A percentile compares a stretch with the other conserved stretches of the same genome.
phyloP scores from a whole-genome alignment of 35 echinoderm and acorn worm genomes.

The Lytechinus variegatus region DNA sequence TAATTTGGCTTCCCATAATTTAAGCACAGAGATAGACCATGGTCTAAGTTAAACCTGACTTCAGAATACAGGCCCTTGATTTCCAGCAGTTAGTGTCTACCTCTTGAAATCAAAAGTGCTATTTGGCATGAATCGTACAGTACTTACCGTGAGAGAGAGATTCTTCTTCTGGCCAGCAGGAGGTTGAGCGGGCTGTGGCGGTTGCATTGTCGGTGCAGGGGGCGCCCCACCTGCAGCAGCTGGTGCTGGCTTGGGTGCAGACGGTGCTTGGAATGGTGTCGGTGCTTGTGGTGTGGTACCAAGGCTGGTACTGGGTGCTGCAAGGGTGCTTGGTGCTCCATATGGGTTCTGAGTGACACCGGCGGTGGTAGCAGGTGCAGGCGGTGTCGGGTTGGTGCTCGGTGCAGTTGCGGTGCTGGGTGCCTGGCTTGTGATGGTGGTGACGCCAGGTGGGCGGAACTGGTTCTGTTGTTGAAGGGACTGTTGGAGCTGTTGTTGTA shows the following conservation, averaged over 20 bases:
- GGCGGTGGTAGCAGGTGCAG: slow-evolving; percentile 42
- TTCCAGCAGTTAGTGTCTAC: too few species aligned
- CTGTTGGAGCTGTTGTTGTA: slow-evolving; percentile 76
- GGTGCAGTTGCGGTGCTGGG: slow-evolving; percentile 1
- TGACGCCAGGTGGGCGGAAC: slow-evolving; percentile 37
- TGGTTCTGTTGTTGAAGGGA: slow-evolving; percentile 73
- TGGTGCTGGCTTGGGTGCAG: slow-evolving; percentile 13
- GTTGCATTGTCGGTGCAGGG: background rate
- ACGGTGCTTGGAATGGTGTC: background rate
- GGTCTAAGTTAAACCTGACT: too few species aligned
- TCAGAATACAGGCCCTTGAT: too few species aligned
- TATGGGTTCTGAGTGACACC: background rate
- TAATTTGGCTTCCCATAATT: too few species aligned
- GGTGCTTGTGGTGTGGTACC: slow-evolving; percentile 48
- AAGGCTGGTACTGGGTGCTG: background rate
- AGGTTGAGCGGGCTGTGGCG: background rate
- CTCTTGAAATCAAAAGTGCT: background rate
- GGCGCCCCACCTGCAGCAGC: background rate
- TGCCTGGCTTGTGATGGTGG: slow-evolving; percentile 40
- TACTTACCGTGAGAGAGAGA: slow-evolving; percentile 89
- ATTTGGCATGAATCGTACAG: background rate
- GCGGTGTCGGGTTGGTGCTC: slow-evolving; percentile 48
- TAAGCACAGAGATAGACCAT: too few species aligned
- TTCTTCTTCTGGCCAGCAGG: slow-evolving; percentile 73
- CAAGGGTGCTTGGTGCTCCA: background rate